phyloP scores from a whole-genome alignment of 92 coral and sea anemone genomes.

The Ricordea florida region DNA sequence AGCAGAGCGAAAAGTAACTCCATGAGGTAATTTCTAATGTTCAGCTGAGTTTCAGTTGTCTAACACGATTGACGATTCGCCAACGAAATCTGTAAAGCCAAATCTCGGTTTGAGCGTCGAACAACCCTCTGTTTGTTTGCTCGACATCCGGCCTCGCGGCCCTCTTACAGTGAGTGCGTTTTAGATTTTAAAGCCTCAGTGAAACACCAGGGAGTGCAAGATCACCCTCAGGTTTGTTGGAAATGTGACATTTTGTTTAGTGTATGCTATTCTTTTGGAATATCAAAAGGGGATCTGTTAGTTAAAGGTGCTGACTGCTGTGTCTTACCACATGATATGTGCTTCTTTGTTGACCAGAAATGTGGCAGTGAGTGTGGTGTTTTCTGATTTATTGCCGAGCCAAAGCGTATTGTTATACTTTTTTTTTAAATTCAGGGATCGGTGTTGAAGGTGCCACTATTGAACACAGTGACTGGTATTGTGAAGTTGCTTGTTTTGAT shows the following conservation, averaged over 20 bases:
- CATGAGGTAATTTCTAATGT: constrained; percentile 84
- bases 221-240: constrained; percentile 67
- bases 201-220: constrained; percentile 71
- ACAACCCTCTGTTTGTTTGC: constrained; percentile 47
- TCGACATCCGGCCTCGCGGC: constrained; percentile 36
- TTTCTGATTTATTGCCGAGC: no score
- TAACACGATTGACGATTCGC: constrained; percentile 15
- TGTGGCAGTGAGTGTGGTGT: neutral
- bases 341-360: constrained; percentile 8
- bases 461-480: neutral
- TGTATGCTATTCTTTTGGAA: neutral
- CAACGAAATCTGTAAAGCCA: neutral
- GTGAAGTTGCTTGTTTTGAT: neutral
- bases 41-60: constrained; percentile 8
- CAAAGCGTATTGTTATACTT: neutral
- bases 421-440: neutral
- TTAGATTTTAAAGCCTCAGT: constrained; percentile 70
- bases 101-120: constrained; percentile 13
- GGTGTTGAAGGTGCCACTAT: neutral
- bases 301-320: neutral
- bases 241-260: constrained; percentile 23
- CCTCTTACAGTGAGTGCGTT: constrained; percentile 49
- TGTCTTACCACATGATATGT: neutral
- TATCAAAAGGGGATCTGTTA: constrained; percentile 16
- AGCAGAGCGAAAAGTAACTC: constrained; percentile 74